phyloP scores from a whole-genome alignment of 37 sponge, comb jelly and placozoan genomes.

The Theonella swinhoei region DNA sequence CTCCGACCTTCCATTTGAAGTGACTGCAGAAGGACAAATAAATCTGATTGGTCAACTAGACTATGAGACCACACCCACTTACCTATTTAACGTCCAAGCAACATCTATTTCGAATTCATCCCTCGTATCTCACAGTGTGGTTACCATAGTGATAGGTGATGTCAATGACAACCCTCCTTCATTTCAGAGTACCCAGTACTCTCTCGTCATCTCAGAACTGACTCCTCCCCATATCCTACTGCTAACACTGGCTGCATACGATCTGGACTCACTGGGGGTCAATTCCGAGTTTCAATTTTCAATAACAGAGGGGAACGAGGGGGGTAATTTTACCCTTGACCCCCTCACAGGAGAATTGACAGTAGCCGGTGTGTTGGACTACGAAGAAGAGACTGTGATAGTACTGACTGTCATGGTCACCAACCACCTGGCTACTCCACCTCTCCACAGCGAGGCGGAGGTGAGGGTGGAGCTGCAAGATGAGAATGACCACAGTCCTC shows the following conservation, averaged over 20 bases:
- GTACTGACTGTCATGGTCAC: slow-evolving; percentile 41
- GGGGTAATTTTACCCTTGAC: slow-evolving; percentile 38
- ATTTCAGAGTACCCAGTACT: slow-evolving; percentile 45
- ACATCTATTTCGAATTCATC: background rate
- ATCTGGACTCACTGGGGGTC: slow-evolving; percentile 47
- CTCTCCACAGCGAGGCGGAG: slow-evolving; percentile 19
- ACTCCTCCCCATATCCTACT: slow-evolving; percentile 40
- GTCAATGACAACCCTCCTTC: slow-evolving; percentile 68
- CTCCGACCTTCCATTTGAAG: background rate
- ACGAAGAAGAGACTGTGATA: slow-evolving; percentile 28
- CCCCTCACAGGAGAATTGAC: slow-evolving; percentile 42
- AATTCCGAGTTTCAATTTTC: slow-evolving; percentile 14
- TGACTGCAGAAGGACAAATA: slow-evolving; percentile 18
- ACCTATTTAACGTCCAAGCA: slow-evolving; percentile 36
- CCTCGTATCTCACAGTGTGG: slow-evolving; percentile 11
- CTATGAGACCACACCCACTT: slow-evolving; percentile 8
- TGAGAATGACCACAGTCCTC: slow-evolving; percentile 77
- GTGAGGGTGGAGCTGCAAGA: slow-evolving; percentile 51
- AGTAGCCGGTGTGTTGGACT: slow-evolving; percentile 48
- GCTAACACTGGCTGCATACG: slow-evolving; percentile 56
- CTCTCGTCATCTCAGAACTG: slow-evolving; percentile 41
- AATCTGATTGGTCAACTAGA: slow-evolving; percentile 38
- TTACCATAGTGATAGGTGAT: slow-evolving; percentile 65
- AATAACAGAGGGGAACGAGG: slow-evolving; percentile 22
- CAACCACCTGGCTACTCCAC: slow-evolving; percentile 18